Evolutionary conservation across 2,113 vertebrate genomes (phyloP).

Genomic region (Felis chaus): DNA sequence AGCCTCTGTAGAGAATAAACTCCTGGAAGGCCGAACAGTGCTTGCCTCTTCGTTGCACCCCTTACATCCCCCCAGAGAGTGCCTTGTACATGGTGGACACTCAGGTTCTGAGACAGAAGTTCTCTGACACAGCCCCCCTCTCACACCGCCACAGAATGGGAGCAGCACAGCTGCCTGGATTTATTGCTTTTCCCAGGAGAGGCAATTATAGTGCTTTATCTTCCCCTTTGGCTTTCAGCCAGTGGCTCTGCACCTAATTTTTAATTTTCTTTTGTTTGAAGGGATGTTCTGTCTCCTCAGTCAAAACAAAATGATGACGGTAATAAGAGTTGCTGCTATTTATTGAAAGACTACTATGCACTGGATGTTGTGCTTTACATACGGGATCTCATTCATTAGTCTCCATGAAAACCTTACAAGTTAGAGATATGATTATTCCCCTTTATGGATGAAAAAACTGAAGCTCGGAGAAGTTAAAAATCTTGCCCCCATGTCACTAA

Average conservation of each 20-base stretch:
- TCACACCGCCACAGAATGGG: not conserved
- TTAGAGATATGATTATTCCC: not conserved
- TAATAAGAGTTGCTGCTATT: not conserved
- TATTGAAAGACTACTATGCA: conserved; percentile 48
- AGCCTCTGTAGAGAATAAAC: not conserved
- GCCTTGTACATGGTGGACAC: not conserved
- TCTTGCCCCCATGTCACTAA: not conserved
- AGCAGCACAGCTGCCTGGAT: conserved; percentile 51
- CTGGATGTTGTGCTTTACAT: not conserved
- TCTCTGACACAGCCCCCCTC: not conserved
- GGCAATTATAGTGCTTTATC: conserved; percentile 68
- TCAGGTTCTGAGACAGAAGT: not conserved
- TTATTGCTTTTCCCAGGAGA: conserved; percentile 69
- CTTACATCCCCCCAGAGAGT: rapidly evolving
- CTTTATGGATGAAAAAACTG: not conserved
- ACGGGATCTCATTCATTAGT: not conserved
- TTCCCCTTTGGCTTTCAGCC: conserved; percentile 58
- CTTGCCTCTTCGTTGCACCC: not conserved
- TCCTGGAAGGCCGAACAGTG: not conserved
- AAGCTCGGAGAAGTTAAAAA: conserved; percentile 11
- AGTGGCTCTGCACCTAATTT: conserved; percentile 52
- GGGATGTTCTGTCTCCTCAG: not conserved
- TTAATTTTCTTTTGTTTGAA: conserved; percentile 69
- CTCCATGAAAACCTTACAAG: not conserved
- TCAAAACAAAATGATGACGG: conserved; percentile 30